These are phyloP conservation scores for Microdon myrmicae DNA, from an alignment of 2,888 invertebrate species.

Conservation along the genomic window DNA sequence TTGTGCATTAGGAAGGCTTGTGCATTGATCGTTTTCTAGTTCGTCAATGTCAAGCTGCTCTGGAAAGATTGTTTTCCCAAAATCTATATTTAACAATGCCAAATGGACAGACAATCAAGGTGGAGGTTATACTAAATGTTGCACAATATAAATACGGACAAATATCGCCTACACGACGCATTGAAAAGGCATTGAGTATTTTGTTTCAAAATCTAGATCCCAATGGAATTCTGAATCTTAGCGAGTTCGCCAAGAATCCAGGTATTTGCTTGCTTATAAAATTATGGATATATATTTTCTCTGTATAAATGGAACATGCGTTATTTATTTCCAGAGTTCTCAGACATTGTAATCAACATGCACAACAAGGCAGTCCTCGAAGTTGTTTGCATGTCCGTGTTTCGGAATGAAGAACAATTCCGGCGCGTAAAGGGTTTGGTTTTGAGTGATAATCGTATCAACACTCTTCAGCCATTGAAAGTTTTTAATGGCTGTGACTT, in stretches of 20 bases:
- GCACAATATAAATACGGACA: constrained; percentile 57
- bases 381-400: constrained; percentile 57
- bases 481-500: constrained; percentile 58
- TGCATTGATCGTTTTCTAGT: constrained; percentile 58
- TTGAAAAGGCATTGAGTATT: constrained; percentile 54
- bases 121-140: constrained; percentile 59
- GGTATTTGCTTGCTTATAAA: no score
- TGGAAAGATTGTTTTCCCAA: constrained; percentile 60
- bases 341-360: constrained; percentile 57
- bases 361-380: constrained; percentile 58
- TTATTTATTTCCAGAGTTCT: constrained; percentile 42
- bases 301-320: neutral
- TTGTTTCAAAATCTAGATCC: constrained; percentile 56
- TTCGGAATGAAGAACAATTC: constrained; percentile 59
- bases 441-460: constrained; percentile 57
- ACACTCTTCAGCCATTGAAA: constrained; percentile 56
- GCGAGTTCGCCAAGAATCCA: constrained; percentile 55
- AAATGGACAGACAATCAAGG: constrained; percentile 52
- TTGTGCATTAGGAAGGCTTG: constrained; percentile 54
- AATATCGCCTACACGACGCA: constrained; percentile 57
- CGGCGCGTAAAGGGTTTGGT: constrained; percentile 58
- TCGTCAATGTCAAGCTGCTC: constrained; percentile 58
- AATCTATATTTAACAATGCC: constrained; percentile 55
- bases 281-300: neutral
- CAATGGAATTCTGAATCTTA: constrained; percentile 57